Evolutionary conservation across 2,113 vertebrate genomes (phyloP), one percentile per base, ranked within the genome.

Genomic region (Calonectris borealis): DNA sequence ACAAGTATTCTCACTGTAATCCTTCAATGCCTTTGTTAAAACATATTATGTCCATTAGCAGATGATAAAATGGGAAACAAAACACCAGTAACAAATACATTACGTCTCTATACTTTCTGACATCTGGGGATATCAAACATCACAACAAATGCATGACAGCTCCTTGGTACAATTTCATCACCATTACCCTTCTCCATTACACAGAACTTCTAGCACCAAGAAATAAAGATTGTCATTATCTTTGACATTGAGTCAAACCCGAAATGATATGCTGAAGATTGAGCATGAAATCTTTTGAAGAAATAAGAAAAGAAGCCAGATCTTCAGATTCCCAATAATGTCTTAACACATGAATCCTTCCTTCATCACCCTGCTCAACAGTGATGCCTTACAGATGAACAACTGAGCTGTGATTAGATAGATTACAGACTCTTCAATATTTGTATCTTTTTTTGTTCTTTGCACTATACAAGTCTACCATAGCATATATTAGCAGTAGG

Each of bases 341-440:
- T 90, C 72, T 95, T 92, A 93, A 93, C 79, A 88, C 79, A 55
- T 86, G 68, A 92, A 92, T 70, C 60, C 60, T 92, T 88, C 78
- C 68, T 93, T 93, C 79, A 93, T 92, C 88, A 96, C 75, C 79
- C 90, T 94, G 58, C 68, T 92, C 51, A 88, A 32, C 66, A 89
- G 46, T 46, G 73, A 95, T 93, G 70, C 49, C 73, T 94, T 94
- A 60, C 73, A 96, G 78, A 94, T 80, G 88, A 96, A 78, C 87
- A 90, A 94, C 71, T 86, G 83, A 92, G 49, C 88, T 96, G 85
- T 93, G 90, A 94, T 91, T 96, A 86, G 81, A 89, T 69, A 55
- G 22, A 91, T 90, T 70, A 61, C 91, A 97, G 70, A 54, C 31
- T 94, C 46, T 61, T 42, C 77, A 52, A 57, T 86, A 61, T 94